Evolutionary conservation across 2,888 invertebrate species (phyloP), one percentile per base, ranked within the genome.

Genomic region (Anoplius nigerrimus): DNA sequence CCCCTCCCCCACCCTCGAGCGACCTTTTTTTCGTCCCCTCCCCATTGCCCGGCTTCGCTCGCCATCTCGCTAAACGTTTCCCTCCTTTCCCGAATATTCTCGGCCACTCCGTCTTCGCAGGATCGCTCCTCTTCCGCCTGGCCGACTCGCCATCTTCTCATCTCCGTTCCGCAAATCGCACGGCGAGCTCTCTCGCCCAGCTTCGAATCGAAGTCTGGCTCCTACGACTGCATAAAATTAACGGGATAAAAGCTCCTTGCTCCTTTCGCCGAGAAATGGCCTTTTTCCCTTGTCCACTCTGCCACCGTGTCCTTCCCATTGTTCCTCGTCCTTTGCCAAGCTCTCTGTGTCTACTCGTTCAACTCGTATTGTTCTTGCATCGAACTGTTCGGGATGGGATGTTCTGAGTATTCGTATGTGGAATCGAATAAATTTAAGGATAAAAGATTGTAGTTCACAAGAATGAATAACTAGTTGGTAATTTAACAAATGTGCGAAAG

Each of bases 191-290:
- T 6, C 16, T 46, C 20, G 15, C 5, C 52, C 11, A n/a, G 8
- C 34, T 42, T 77, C 78, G 69, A 78, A 78, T 75, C 68, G 77
- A 73, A 71, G 59, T 53, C 51, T 21, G 52, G 22, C 53, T 60
- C n/a, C 60, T 53, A 1, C 34, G 69, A 72, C 66, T 57, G 75
- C 77, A 73, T 78, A 71, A 73, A 78, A 78, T 78, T 75, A 75
- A 78, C 77, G 65, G 61, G 65, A 60, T 69, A 62, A 74, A 71
- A 75, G 70, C 66, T 66, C 66, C 27, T n/a, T 68, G 64, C 56
- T 65, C 61, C 55, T 66, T 59, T 65, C 64, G 45, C 66, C 66
- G 77, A 59, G 66, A 77, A 77, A 77, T 59, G 48, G 42, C 72
- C 58, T 42, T 52, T 34, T 21, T 13, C 27, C 15, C 34, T n/a